Conservation (phyloP, 1,140 invertebrate species). For the Diploscapter pachys region DNA sequence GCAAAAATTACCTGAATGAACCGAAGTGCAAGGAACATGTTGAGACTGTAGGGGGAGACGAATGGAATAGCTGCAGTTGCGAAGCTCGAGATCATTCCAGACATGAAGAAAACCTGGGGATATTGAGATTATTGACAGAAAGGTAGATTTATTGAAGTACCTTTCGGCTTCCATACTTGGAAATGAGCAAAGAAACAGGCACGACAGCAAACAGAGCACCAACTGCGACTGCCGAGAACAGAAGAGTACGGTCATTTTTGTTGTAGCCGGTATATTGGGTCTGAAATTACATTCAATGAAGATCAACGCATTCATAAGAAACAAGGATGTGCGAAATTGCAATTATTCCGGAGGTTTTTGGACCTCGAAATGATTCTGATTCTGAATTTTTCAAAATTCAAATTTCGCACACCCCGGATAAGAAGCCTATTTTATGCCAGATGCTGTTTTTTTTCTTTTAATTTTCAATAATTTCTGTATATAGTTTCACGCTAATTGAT, state of each 20-base stretch:
- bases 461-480: too few relatives aligned
- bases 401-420: too few relatives aligned
- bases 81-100: slow-evolving; percentile 46
- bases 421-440: too few relatives aligned
- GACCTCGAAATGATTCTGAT: too few relatives aligned
- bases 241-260: slow-evolving; percentile 42
- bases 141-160: slow-evolving; percentile 30
- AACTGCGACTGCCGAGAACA: slow-evolving; percentile 56
- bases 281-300: slow-evolving; percentile 16
- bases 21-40: slow-evolving; percentile 45
- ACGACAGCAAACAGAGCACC: slow-evolving; percentile 54
- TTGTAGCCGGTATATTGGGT: slow-evolving; percentile 50
- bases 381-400: too few relatives aligned
- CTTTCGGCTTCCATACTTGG: slow-evolving; percentile 48
- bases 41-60: slow-evolving; percentile 38
- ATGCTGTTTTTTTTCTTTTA: too few relatives aligned
- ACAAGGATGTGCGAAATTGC: too few relatives aligned
- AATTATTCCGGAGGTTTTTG: too few relatives aligned
- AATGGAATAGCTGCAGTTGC: slow-evolving; percentile 50
- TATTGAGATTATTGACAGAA: slow-evolving; percentile 7
- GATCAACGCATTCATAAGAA: not conserved
- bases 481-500: too few relatives aligned
- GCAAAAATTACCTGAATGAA: slow-evolving; percentile 39
- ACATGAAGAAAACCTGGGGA: slow-evolving; percentile 33
- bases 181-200: slow-evolving; percentile 51